Conservation (phyloP, 2,113 vertebrate genomes). For the Columbina picui region DNA sequence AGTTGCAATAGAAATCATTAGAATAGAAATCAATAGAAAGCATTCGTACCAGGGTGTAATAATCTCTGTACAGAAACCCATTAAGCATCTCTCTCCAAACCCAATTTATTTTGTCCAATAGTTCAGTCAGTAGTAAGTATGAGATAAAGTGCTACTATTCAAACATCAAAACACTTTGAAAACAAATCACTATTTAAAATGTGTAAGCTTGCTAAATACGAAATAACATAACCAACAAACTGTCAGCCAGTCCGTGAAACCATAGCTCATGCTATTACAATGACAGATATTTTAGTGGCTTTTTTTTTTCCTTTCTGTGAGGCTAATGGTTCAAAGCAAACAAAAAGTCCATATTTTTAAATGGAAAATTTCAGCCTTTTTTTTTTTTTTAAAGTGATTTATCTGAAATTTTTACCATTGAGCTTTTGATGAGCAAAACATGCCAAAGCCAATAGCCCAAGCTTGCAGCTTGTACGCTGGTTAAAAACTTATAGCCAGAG, state of each 20-base stretch:
- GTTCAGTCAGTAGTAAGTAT: conserved; percentile 82
- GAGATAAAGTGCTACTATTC: conserved; percentile 83
- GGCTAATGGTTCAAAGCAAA: neutral
- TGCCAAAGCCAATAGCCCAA: neutral
- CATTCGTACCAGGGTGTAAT: conserved; percentile 59
- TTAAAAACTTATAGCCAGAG: neutral
- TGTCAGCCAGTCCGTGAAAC: conserved; percentile 41
- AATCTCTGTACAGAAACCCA: conserved; percentile 57
- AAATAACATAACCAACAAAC: conserved; percentile 40
- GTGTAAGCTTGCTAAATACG: conserved; percentile 49
- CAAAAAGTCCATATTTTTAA: neutral
- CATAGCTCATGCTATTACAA: neutral
- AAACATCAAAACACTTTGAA: conserved; percentile 64
- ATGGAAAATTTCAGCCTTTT: neutral
- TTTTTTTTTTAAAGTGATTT: neutral
- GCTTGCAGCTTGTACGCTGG: neutral
- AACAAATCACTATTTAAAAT: conserved; percentile 41
- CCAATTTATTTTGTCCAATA: conserved; percentile 62
- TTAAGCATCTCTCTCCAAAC: conserved; percentile 56
- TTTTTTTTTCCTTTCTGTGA: neutral
- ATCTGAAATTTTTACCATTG: neutral
- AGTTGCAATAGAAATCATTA: neutral
- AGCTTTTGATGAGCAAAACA: neutral
- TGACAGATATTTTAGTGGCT: neutral
- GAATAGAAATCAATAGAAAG: conserved; percentile 15